These are phyloP conservation scores for Callipepla squamata DNA, from an alignment of 2,113 vertebrate species.

Conservation along the genomic window DNA sequence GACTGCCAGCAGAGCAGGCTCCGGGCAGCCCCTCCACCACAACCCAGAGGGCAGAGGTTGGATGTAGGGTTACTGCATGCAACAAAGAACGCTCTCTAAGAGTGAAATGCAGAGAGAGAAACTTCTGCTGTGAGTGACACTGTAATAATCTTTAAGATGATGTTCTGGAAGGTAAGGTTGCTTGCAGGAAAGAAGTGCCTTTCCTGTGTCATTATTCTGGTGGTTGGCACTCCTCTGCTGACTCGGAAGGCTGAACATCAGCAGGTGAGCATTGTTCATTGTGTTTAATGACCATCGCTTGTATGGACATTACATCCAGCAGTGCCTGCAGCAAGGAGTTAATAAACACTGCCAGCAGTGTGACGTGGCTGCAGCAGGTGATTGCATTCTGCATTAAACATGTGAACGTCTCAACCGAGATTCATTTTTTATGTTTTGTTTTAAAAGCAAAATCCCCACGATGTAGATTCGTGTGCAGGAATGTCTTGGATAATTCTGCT, in stretches of 20 bases:
- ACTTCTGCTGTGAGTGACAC: too few species aligned
- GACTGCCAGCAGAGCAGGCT: neutral
- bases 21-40: neutral
- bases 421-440: neutral
- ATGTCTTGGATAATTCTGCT: neutral
- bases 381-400: neutral
- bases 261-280: rapidly evolving
- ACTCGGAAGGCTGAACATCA: neutral
- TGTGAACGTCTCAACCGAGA: neutral
- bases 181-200: neutral
- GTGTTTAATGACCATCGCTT: neutral
- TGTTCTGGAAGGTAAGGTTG: neutral
- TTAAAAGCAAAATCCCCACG: neutral
- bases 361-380: neutral
- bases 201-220: rapidly evolving
- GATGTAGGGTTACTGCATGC: rapidly evolving
- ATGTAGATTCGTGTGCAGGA: neutral
- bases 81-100: neutral
- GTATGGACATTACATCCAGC: neutral
- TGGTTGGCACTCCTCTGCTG: neutral
- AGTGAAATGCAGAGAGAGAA: neutral
- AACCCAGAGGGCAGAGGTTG: rapidly evolving
- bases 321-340: rapidly evolving
- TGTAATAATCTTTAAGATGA: neutral
- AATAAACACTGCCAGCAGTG: neutral